Percentiles rank a stretch among this genome's conserved stretches.
phyloP scores from a whole-genome alignment of 2,888 invertebrate genomes.

The Dynastes maya region DNA sequence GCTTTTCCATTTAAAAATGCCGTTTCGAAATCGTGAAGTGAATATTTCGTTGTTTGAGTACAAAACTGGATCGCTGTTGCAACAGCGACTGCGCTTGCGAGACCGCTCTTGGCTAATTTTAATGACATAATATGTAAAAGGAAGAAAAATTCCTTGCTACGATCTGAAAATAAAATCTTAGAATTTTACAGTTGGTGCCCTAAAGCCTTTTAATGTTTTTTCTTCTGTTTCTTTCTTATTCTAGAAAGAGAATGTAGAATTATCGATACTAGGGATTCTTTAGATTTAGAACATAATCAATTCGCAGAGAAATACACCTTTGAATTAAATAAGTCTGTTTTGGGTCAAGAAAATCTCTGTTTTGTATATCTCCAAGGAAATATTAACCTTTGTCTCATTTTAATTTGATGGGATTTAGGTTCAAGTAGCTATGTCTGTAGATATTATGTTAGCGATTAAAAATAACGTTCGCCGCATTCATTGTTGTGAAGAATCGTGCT shows the following conservation, averaged over 20 bases:
- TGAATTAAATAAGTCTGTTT: too few species aligned
- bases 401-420: too few species aligned
- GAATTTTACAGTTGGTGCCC: slow-evolving; percentile 26
- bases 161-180: slow-evolving; percentile 22
- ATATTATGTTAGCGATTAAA: too few species aligned
- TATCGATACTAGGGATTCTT: neutral
- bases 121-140: slow-evolving; percentile 42
- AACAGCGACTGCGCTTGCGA: slow-evolving; percentile 26
- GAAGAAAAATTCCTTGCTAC: slow-evolving; percentile 31
- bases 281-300: too few species aligned
- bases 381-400: too few species aligned
- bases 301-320: too few species aligned
- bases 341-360: too few species aligned
- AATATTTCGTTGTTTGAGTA: slow-evolving; percentile 32
- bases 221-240: neutral
- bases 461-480: too few species aligned
- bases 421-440: too few species aligned
- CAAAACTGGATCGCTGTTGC: slow-evolving; percentile 41
- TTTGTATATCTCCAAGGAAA: too few species aligned
- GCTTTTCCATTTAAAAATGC: neutral
- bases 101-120: slow-evolving; percentile 29
- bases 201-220: neutral
- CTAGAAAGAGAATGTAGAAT: neutral
- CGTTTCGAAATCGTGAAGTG: slow-evolving; percentile 38
- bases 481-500: too few species aligned